phyloP scores from a whole-genome alignment of 2,797 vertebrate species.

The Macropus fuliginosus region DNA sequence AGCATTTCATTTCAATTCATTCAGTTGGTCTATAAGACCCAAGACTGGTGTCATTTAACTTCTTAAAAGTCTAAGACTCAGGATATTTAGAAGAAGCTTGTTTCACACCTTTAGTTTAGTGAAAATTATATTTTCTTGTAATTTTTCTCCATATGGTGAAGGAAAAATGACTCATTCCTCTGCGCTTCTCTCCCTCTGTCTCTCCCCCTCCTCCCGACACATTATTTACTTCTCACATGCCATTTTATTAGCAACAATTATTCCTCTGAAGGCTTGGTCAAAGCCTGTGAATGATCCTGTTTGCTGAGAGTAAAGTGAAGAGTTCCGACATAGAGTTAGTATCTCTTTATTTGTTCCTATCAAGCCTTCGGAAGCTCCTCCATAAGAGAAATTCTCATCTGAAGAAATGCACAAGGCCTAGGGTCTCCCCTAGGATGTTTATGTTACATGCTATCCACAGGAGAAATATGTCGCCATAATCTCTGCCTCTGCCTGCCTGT shows the following conservation, averaged over 20 bases:
- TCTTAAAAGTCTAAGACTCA: neutral
- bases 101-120: neutral
- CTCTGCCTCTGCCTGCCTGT: neutral
- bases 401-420: neutral
- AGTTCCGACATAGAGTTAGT: neutral
- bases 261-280: neutral
- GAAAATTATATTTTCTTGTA: neutral
- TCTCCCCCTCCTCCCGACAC: too few species aligned
- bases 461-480: neutral
- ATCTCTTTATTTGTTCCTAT: neutral
- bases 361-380: constrained; percentile 19
- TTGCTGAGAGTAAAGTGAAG: neutral
- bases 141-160: neutral
- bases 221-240: neutral
- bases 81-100: constrained; percentile 12
- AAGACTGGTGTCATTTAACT: neutral
- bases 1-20: neutral
- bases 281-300: neutral
- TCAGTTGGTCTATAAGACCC: neutral
- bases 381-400: neutral
- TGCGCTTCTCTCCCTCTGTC: too few species aligned
- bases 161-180: neutral
- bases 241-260: neutral
- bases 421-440: neutral
- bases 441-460: neutral